Base-by-base conservation (phyloP, 2,888 invertebrate genomes). In the Adineta ricciae region DNA sequence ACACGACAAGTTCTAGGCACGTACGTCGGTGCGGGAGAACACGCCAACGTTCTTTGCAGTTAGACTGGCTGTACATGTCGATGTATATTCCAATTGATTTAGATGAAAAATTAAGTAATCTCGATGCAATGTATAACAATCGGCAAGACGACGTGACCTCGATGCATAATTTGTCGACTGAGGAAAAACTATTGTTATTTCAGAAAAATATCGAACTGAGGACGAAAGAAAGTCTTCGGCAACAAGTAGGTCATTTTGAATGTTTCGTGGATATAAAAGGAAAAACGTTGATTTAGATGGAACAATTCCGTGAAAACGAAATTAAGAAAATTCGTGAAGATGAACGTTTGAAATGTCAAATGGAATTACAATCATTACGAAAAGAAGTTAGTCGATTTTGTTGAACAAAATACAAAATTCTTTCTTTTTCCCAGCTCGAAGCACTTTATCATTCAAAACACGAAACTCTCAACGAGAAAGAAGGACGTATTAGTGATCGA, bases 281-380 rank as follows among this genome's bases (percentile, higher is more conserved):
- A 5, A 64, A 27, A 8, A 78, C 7, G 8, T 19, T 38, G 38
- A 7, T 78, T 41, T 41, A 78, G 78, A 78, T 78, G 38, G 78
- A 78, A n/a, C 78, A 78, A n/a, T 78, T 78, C 41, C 78, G 78
- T 78, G 78, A 41, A 24, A 78, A 78, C 4, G 78, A 78, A 78
- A 38, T 41, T 14, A 41, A 78, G 41, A 78, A 78, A 41, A 32
- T 78, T 7, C 78, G 41, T 78, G 78, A 78, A 36, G 78, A 78
- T 11, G 78, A 78, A 78, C 78, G 78, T 78, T 14, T 16, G 2
- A 78, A 78, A 78, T 78, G 78, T 78, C 78, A 78, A 78, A n/a
- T 78, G 78, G 78, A 78, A 78, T 78, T 78, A n/a, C 78, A 78
- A 78, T 3, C 78, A 78, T 41, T 78, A n/a, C 38, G 41, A 41